Base-by-base conservation (phyloP, 30 jellyfish, hydroid and myxozoan genomes). In the Turritopsis dohrnii region DNA sequence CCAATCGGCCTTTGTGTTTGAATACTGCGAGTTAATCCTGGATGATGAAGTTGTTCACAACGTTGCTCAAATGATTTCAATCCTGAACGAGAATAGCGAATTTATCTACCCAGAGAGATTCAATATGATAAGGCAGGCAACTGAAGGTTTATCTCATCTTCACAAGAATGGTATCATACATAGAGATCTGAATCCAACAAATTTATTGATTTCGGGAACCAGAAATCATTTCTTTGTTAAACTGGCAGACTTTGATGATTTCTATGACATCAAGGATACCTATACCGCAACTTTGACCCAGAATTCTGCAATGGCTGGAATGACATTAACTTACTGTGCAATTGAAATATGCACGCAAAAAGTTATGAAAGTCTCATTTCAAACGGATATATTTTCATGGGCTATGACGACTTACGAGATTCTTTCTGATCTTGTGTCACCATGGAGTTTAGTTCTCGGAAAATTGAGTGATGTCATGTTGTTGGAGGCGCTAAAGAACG, bases 201-300 rank as follows among this genome's bases (percentile, higher is more conserved):
- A 72, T 72, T 72, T 21, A 18, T 72, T 72, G 24, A 20, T 72
- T 72, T 19, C 28, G 21, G 81, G 81, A 19, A 18, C 23, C 18
- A 0, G 21, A 72, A 25, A 72, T 25, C 21, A 72, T 72, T 19
- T 72, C 81, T 18, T 19, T 19, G 81, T 72, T 0, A 72, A 72
- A 72, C 29, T 72, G 28, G 81, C 81, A 21, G 81, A 72, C 24
- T 72, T 72, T 25, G 81, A 72, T 25, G 81, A 72, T 25, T 19
- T 72, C 20, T 25, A 18, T 72, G 81, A 72, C 29, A 72, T 72
- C 21, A 72, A 72, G 29, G 24, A 72, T 72, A 72, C 81, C 18
- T 18, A 19, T 18, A 72, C 81, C 0, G 23, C 81, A 72, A 72
- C 81, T 18, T 25, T 72, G 21, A 72, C 81, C 21, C 21, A 20